phyloP scores from a whole-genome alignment of 2,797 vertebrate species.

The Pangasius krempfi region DNA sequence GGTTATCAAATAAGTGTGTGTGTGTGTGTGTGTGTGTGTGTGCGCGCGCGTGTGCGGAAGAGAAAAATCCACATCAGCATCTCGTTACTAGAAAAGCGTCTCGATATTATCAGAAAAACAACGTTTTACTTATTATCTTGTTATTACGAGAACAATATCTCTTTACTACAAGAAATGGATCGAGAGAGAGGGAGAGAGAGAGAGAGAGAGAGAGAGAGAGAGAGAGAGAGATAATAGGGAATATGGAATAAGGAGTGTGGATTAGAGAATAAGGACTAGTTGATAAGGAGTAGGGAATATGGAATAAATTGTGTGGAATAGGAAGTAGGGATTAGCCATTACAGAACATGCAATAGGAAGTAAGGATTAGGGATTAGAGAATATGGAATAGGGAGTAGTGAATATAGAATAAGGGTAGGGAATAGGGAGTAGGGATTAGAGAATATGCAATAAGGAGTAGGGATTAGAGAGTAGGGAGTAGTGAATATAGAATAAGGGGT shows the following conservation, averaged over 20 bases:
- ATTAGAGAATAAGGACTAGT: too few relatives aligned
- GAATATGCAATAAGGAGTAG: neutral
- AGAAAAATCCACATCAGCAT: too few relatives aligned
- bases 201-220: too few relatives aligned
- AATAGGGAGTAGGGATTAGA: neutral
- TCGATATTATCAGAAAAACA: too few relatives aligned
- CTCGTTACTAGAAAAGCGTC: too few relatives aligned
- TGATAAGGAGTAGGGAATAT: too few relatives aligned
- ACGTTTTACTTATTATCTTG: neutral
- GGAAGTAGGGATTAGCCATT: neutral
- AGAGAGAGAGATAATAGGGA: neutral
- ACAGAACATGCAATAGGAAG: neutral
- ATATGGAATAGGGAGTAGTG: neutral
- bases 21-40: conserved; percentile 15
- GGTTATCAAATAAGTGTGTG: neutral
- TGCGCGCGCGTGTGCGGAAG: neutral
- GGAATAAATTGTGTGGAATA: neutral
- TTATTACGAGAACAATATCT: neutral
- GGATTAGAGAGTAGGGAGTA: too few relatives aligned
- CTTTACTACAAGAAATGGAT: neutral
- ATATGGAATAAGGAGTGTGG: too few relatives aligned
- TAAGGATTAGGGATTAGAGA: neutral
- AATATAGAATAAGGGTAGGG: neutral
- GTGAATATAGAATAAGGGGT: neutral
- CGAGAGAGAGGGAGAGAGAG: too few relatives aligned